A percentile compares a stretch with the other conserved stretches of the same genome.
These are phyloP conservation scores for Notothenia coriiceps DNA, from an alignment of 2,113 vertebrate genomes.

Conservation along the genomic window DNA sequence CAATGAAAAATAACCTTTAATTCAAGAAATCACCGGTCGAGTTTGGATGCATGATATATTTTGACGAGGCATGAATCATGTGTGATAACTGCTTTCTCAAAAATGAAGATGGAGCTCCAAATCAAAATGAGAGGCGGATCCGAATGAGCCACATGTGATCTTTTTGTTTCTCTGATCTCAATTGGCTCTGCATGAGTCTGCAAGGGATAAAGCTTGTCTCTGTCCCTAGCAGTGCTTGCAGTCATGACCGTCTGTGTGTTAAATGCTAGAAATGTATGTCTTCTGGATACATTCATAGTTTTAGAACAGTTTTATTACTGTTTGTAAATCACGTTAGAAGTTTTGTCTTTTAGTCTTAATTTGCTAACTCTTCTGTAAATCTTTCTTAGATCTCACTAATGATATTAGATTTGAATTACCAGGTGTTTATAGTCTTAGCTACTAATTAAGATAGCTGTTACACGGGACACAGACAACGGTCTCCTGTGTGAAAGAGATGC, in stretches of 20 bases:
- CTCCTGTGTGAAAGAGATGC: too few relatives aligned
- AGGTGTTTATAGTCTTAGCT: background rate
- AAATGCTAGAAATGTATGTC: background rate
- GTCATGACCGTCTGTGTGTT: background rate
- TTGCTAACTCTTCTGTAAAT: background rate
- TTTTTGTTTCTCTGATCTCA: slow-evolving; percentile 18
- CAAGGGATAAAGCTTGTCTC: slow-evolving; percentile 2
- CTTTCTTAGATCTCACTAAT: background rate
- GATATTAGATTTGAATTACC: background rate
- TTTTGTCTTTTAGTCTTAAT: background rate
- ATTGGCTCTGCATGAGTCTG: slow-evolving; percentile 9
- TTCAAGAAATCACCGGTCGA: slow-evolving; percentile 30
- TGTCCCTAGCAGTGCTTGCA: slow-evolving; percentile 83
- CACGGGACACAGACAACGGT: too few relatives aligned
- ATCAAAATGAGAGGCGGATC: slow-evolving; percentile 27
- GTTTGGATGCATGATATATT: slow-evolving; percentile 7
- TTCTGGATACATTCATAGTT: background rate
- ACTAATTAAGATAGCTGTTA: background rate
- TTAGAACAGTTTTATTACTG: background rate
- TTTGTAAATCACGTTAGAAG: background rate
- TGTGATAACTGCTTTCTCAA: slow-evolving; percentile 7
- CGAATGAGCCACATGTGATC: background rate
- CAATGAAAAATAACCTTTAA: slow-evolving; percentile 9
- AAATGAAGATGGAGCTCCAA: background rate
- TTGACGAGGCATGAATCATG: slow-evolving; percentile 19